phyloP scores from a whole-genome alignment of 2,888 invertebrate genomes.

The Schrankia costaestrigalis region DNA sequence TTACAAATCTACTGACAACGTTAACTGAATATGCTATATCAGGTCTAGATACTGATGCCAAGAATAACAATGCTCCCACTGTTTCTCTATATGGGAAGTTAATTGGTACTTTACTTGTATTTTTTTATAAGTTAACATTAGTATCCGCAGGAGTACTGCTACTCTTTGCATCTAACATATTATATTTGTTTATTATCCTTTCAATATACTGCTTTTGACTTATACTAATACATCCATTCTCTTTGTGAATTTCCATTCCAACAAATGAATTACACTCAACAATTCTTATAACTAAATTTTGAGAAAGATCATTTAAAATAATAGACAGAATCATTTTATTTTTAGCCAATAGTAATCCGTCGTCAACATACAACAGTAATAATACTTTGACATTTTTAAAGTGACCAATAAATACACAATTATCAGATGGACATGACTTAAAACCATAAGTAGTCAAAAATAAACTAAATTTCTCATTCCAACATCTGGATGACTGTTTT shows the following conservation, averaged over 20 bases:
- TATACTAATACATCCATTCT: conserved; percentile 19
- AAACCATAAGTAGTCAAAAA: conserved; percentile 27
- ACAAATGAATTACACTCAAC: conserved; percentile 18
- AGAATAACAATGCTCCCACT: conserved; percentile 27
- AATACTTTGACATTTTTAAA: conserved; percentile 24
- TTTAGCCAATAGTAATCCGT: conserved; percentile 24
- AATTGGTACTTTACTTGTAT: neutral
- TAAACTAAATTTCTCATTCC: conserved; percentile 22
- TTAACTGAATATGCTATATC: conserved; percentile 17
- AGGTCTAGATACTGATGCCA: conserved; percentile 22
- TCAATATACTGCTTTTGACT: conserved; percentile 21
- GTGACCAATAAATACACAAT: conserved; percentile 27
- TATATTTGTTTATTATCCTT: conserved; percentile 27
- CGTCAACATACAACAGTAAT: conserved; percentile 35
- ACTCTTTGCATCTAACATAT: conserved; percentile 21
- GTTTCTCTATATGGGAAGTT: conserved; percentile 17
- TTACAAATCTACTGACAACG: conserved; percentile 24
- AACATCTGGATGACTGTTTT: conserved; percentile 27
- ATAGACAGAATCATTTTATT: too few relatives aligned
- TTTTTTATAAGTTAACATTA: conserved; percentile 9
- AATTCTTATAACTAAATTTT: too few relatives aligned
- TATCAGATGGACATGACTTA: conserved; percentile 13
- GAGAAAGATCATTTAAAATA: too few relatives aligned
- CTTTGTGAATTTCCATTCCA: conserved; percentile 22
- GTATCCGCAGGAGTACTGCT: conserved; percentile 10